These are phyloP conservation scores for Alouatta caraya DNA, from an alignment of 2,797 vertebrate genomes.

Conservation along the genomic window DNA sequence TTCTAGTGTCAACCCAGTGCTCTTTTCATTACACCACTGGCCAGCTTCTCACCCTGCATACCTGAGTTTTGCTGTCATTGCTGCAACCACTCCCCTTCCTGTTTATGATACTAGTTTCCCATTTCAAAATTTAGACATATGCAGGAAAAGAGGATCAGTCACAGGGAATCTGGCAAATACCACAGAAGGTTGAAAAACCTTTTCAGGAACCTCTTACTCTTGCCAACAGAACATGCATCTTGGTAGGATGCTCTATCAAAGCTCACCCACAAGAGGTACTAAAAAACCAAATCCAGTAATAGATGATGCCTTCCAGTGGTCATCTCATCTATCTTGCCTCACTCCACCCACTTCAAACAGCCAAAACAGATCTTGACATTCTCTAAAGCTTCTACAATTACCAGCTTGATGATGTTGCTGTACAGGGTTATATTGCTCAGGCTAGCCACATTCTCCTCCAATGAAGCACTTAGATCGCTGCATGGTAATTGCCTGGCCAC, in stretches of 20 bases:
- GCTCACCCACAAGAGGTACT: background rate
- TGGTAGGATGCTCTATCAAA: background rate
- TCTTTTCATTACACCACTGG: background rate
- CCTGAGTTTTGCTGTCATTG: background rate
- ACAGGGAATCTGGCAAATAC: background rate
- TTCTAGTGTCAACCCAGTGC: background rate
- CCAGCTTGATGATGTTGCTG: too few relatives aligned
- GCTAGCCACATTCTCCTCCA: background rate
- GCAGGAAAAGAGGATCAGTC: background rate
- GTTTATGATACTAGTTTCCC: background rate
- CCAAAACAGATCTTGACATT: background rate
- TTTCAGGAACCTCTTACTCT: constrained; percentile 7
- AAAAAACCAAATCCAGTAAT: background rate
- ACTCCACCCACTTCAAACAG: background rate
- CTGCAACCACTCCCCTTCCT: background rate
- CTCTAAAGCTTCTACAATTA: background rate
- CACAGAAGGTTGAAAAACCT: background rate
- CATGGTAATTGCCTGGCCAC: background rate
- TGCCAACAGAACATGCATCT: background rate
- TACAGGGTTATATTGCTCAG: background rate
- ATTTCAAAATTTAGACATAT: constrained; percentile 11
- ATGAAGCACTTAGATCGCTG: background rate
- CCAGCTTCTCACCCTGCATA: background rate
- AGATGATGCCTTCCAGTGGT: background rate
- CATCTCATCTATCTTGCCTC: background rate